Evolutionary conservation across 2,113 vertebrate genomes (phyloP).

Genomic region (Hippolais icterina): DNA sequence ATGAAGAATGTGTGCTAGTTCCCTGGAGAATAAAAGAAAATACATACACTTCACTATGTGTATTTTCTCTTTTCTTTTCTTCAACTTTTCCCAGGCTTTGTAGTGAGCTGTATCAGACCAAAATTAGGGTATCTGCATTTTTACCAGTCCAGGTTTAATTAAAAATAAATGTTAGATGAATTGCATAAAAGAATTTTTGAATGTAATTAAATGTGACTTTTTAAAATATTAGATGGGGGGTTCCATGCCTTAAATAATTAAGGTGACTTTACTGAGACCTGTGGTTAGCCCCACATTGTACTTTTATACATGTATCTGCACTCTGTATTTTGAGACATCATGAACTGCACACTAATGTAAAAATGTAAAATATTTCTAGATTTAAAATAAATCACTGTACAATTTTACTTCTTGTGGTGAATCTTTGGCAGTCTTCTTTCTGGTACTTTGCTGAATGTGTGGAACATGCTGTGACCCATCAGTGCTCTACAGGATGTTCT

Average conservation of each 20-base stretch:
- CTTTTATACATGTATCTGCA: slow-evolving; percentile 69
- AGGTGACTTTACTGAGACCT: slow-evolving; percentile 63
- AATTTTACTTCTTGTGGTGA: slow-evolving; percentile 18
- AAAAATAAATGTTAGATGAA: not conserved
- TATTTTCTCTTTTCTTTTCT: no score
- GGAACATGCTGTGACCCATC: not conserved
- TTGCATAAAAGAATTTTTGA: slow-evolving; percentile 46
- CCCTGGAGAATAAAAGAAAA: not conserved
- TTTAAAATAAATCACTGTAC: slow-evolving; percentile 73
- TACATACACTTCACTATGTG: not conserved
- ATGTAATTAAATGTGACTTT: slow-evolving; percentile 66
- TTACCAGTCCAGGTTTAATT: slow-evolving; percentile 53
- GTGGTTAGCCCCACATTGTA: slow-evolving; percentile 54
- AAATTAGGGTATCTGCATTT: slow-evolving; percentile 41
- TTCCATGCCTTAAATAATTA: slow-evolving; percentile 65
- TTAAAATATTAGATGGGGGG: slow-evolving; percentile 43
- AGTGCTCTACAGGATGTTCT: not conserved
- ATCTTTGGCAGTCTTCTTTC: not conserved
- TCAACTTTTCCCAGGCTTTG: not conserved
- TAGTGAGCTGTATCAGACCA: slow-evolving; percentile 31
- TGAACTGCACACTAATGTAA: slow-evolving; percentile 77
- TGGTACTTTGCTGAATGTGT: not conserved
- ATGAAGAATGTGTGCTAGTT: not conserved
- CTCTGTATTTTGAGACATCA: slow-evolving; percentile 72
- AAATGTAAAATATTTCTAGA: slow-evolving; percentile 76